Percentiles rank a stretch among this genome's conserved stretches.
Conservation (phyloP, 2,797 vertebrate species). For the Hephaestus fuliginosus region DNA sequence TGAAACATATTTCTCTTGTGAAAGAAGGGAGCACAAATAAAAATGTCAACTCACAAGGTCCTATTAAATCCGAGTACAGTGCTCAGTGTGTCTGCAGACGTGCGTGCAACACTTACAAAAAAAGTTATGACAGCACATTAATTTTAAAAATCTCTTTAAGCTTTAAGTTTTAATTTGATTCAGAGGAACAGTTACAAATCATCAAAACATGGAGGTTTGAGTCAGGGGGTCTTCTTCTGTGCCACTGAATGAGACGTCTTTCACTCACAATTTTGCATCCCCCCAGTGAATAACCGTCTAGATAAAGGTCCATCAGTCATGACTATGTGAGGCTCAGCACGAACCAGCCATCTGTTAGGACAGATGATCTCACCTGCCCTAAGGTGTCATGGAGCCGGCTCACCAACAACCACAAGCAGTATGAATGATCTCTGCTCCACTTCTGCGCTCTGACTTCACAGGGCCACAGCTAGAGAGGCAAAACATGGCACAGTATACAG, state of each 20-base stretch:
- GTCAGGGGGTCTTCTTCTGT: background rate
- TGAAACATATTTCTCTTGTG: conserved; percentile 1
- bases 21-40: background rate
- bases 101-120: background rate
- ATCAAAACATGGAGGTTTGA: background rate
- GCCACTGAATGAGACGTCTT: background rate
- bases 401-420: conserved; percentile 8
- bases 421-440: background rate
- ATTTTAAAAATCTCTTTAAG: background rate
- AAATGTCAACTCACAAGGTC: background rate
- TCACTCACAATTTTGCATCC: background rate
- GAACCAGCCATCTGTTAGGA: conserved; percentile 31
- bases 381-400: background rate
- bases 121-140: background rate
- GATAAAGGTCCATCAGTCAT: background rate
- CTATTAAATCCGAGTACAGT: conserved; percentile 9
- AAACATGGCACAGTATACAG: background rate
- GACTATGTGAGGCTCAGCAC: background rate
- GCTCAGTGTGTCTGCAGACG: background rate
- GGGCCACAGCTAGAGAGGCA: background rate
- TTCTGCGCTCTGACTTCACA: background rate
- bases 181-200: background rate
- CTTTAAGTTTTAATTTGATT: background rate
- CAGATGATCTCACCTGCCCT: conserved; percentile 28
- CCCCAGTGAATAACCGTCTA: background rate